Evolutionary conservation across 2,797 vertebrate species (phyloP).

Genomic region (Chloroceryle amazona): DNA sequence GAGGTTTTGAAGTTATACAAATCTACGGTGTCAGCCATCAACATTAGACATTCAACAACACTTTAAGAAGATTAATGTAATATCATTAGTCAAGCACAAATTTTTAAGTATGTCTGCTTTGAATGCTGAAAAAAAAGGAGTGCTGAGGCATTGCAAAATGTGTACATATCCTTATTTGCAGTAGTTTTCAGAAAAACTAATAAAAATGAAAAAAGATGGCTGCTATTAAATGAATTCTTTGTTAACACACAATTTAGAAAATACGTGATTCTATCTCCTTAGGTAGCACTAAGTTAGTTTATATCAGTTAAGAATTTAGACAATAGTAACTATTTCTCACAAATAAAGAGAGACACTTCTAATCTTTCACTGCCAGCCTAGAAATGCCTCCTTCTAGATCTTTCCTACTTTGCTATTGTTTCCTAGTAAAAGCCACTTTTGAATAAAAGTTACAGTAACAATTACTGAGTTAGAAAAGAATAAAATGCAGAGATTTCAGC

Average conservation of each 20-base stretch:
- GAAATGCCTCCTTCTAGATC: not conserved
- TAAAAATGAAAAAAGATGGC: not conserved
- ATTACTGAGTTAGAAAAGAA: not conserved
- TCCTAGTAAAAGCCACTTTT: not conserved
- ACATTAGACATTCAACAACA: not conserved
- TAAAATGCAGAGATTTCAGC: not conserved
- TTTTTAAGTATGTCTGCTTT: constrained; percentile 18
- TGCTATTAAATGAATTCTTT: constrained; percentile 33
- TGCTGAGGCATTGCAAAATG: constrained; percentile 39
- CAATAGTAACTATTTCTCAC: not conserved
- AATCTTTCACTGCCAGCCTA: not conserved
- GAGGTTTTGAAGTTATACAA: not conserved
- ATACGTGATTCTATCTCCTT: not conserved
- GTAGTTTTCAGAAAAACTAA: not conserved
- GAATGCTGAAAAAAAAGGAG: not conserved
- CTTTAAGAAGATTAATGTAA: constrained; percentile 44
- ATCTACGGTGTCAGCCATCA: not conserved
- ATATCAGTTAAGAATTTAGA: not conserved
- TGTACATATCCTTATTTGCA: not conserved
- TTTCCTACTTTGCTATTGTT: not conserved
- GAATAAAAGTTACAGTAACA: not conserved
- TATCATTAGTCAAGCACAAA: constrained; percentile 42
- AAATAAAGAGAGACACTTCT: not conserved
- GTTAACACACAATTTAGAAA: not conserved
- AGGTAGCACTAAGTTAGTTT: not conserved